phyloP scores from a whole-genome alignment of 2,888 invertebrate genomes.

The Keiferia lycopersicella region DNA sequence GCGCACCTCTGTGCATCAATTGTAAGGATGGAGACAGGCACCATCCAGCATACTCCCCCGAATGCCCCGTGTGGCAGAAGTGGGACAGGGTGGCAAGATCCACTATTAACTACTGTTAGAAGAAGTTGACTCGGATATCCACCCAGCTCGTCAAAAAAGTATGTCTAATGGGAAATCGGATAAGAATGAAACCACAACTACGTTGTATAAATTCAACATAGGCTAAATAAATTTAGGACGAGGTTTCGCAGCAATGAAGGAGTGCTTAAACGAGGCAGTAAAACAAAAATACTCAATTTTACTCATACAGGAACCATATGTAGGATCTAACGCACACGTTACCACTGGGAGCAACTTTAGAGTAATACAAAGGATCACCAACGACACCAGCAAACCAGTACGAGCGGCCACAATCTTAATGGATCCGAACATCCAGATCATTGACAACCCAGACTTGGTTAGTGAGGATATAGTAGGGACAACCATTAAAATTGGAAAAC shows the following conservation, averaged over 20 bases:
- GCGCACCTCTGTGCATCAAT: conserved; percentile 7
- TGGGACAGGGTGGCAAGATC: conserved; percentile 15
- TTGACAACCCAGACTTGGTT: neutral
- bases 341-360: neutral
- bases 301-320: conserved; percentile 21
- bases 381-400: too few relatives aligned
- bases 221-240: conserved; percentile 5
- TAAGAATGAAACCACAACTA: neutral
- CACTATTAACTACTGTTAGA: conserved; percentile 9
- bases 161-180: too few relatives aligned
- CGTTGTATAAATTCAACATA: neutral
- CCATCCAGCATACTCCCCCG: conserved; percentile 5
- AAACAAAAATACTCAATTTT: neutral
- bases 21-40: neutral
- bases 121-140: neutral
- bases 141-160: too few relatives aligned
- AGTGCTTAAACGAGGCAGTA: neutral
- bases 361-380: neutral
- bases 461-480: conserved; percentile 6
- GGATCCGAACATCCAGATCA: neutral
- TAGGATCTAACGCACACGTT: neutral
- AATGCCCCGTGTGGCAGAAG: conserved; percentile 2
- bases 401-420: conserved; percentile 5
- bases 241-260: neutral
- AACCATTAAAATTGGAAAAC: neutral